Percentiles rank a stretch among this genome's conserved stretches.
Conservation (phyloP, 2,113 vertebrate species). For the Oryzias melastigma region DNA sequence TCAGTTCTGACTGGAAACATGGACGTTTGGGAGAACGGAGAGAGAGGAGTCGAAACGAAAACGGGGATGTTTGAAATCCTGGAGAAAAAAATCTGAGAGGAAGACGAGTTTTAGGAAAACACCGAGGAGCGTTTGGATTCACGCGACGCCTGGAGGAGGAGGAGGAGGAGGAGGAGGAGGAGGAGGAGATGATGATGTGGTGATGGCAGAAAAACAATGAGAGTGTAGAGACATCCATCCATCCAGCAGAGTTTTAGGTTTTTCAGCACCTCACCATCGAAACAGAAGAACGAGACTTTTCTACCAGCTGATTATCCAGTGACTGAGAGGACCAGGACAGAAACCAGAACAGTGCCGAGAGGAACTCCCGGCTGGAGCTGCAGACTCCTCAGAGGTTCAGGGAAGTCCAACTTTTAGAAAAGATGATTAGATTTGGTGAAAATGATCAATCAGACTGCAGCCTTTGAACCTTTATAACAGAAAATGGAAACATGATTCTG, state of each 20-base stretch:
- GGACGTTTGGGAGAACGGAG: neutral
- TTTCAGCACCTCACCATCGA: conserved; percentile 1
- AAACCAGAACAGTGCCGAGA: neutral
- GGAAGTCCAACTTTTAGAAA: too few species aligned
- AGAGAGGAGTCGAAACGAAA: too few species aligned
- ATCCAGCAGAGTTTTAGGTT: neutral
- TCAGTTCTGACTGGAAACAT: neutral
- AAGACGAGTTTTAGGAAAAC: too few species aligned
- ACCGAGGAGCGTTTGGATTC: neutral
- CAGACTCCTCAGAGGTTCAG: too few species aligned
- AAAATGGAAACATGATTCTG: too few species aligned
- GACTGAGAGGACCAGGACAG: conserved; percentile 1
- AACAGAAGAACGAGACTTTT: neutral
- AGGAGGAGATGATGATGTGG: neutral
- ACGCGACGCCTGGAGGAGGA: neutral
- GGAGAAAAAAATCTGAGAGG: too few species aligned
- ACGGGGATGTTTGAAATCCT: neutral
- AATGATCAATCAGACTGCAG: too few species aligned
- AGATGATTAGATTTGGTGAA: too few species aligned
- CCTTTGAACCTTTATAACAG: too few species aligned
- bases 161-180: neutral
- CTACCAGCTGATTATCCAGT: too few species aligned
- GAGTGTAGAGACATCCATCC: neutral
- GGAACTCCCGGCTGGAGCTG: neutral
- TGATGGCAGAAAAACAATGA: neutral